Evolutionary conservation across 1,140 invertebrate species (phyloP).

Genomic region (Brachystomella parvula): DNA sequence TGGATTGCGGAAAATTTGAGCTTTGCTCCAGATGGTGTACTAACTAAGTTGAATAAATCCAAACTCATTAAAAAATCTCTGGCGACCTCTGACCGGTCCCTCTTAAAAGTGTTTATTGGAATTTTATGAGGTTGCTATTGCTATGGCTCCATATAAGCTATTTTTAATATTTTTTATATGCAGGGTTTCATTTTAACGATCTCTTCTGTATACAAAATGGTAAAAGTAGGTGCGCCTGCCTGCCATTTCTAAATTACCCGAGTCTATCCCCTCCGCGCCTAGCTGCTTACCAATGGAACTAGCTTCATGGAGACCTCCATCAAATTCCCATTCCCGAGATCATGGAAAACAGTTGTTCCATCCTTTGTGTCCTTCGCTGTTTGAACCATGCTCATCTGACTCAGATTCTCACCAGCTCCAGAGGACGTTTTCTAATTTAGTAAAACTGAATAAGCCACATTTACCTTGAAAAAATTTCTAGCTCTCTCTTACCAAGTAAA

Average conservation of each 20-base stretch:
- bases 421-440: slow-evolving; percentile 1
- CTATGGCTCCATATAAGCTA: background rate
- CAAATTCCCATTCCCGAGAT: slow-evolving; percentile 3
- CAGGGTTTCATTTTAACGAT: background rate
- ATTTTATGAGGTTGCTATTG: background rate
- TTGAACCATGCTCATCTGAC: background rate
- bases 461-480: background rate
- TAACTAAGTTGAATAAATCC: too few relatives aligned
- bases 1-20: too few relatives aligned
- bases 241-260: background rate
- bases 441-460: background rate
- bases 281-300: slow-evolving; percentile 1
- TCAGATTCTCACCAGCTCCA: background rate
- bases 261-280: background rate
- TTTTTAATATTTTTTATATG: background rate
- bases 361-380: background rate
- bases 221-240: background rate
- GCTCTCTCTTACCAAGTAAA: slow-evolving; percentile 4
- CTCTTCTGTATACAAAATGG: background rate
- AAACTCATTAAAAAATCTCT: too few relatives aligned
- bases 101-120: background rate
- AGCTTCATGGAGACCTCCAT: slow-evolving; percentile 9
- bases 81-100: too few relatives aligned
- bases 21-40: too few relatives aligned
- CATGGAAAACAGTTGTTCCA: slow-evolving; percentile 3